phyloP scores from a whole-genome alignment of 2,888 invertebrate genomes.

The Lepidocyrtoides sp. region DNA sequence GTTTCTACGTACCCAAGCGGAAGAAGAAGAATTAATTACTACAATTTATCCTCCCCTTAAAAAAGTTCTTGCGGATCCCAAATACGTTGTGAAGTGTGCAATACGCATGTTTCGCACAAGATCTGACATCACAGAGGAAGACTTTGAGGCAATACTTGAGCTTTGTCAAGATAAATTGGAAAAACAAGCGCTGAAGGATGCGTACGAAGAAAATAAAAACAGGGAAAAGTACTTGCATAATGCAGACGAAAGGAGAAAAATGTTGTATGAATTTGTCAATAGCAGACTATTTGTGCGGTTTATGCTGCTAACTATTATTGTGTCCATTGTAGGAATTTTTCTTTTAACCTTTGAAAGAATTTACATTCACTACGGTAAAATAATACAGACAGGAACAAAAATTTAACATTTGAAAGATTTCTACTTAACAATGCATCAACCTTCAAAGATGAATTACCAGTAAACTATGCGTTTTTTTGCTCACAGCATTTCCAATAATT shows the following conservation, averaged over 20 bases:
- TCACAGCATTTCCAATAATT: conserved; percentile 76
- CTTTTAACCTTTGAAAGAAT: conserved; percentile 52
- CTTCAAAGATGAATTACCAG: too few species aligned
- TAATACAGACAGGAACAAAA: not conserved
- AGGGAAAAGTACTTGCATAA: conserved; percentile 82
- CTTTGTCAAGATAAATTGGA: conserved; percentile 83
- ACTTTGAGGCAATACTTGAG: conserved; percentile 81
- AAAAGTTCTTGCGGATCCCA: conserved; percentile 70
- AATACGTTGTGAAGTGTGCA: conserved; percentile 65
- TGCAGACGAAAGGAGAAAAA: conserved; percentile 80
- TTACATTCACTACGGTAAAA: conserved; percentile 74
- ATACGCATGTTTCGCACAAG: conserved; percentile 65
- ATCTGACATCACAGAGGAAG: conserved; percentile 76
- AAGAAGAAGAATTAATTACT: conserved; percentile 68
- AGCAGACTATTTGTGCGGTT: conserved; percentile 77
- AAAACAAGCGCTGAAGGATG: conserved; percentile 77
- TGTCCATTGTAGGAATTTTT: conserved; percentile 78
- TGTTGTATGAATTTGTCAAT: conserved; percentile 83
- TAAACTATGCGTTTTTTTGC: too few species aligned
- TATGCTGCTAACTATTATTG: conserved; percentile 80
- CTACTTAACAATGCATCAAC: too few species aligned
- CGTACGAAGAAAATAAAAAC: conserved; percentile 78
- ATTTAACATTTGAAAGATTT: too few species aligned
- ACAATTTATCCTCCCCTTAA: conserved; percentile 72
- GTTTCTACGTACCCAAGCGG: conserved; percentile 59